These are phyloP conservation scores for Euphydryas editha DNA, from an alignment of 2,888 invertebrate genomes.

Conservation along the genomic window DNA sequence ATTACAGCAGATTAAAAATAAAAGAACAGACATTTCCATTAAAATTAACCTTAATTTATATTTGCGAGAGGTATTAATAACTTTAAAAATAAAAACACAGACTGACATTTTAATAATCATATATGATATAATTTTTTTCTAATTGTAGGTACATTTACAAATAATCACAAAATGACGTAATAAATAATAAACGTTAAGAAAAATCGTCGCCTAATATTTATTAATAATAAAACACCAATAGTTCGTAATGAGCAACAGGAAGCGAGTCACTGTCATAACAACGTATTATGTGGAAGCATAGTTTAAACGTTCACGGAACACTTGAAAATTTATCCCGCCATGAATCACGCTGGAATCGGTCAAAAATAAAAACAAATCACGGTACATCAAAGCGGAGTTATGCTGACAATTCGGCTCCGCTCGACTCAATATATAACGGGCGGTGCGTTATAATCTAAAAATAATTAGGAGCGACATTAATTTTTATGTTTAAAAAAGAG, in stretches of 20 bases:
- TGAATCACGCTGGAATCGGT: constrained; percentile 77
- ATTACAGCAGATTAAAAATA: too few relatives aligned
- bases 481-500: constrained; percentile 83
- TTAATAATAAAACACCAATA: constrained; percentile 12
- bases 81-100: too few relatives aligned
- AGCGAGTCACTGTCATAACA: constrained; percentile 68
- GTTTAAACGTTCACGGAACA: constrained; percentile 71
- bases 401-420: constrained; percentile 81
- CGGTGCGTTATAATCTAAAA: constrained; percentile 83
- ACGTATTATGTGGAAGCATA: constrained; percentile 67
- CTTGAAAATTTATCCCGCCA: constrained; percentile 76
- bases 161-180: not conserved
- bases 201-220: too few relatives aligned
- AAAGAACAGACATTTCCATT: too few relatives aligned
- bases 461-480: constrained; percentile 83
- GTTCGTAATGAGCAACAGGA: constrained; percentile 45
- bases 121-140: too few relatives aligned
- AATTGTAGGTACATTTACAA: too few relatives aligned
- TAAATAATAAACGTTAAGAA: not conserved
- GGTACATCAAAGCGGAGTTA: constrained; percentile 82
- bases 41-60: too few relatives aligned
- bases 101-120: too few relatives aligned
- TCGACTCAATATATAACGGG: constrained; percentile 79
- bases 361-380: constrained; percentile 81
- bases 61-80: too few relatives aligned